Conservation (phyloP, 1,140 invertebrate genomes). For the Acromyrmex heyeri region DNA sequence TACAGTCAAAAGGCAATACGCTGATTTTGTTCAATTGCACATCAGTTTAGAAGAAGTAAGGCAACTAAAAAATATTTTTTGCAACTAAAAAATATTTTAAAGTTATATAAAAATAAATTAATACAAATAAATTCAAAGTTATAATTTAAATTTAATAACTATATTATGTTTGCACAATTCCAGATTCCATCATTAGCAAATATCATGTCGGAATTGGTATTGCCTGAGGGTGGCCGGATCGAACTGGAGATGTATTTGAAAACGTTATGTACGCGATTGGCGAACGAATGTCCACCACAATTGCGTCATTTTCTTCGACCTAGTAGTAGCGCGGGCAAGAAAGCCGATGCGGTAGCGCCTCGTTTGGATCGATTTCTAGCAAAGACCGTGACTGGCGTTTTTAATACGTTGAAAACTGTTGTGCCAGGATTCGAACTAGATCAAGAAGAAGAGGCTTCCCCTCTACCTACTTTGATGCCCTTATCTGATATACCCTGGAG, state of each 20-base stretch:
- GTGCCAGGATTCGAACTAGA: conserved; percentile 84
- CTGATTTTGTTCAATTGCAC: conserved; percentile 83
- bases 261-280: conserved; percentile 80
- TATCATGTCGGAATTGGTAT: conserved; percentile 79
- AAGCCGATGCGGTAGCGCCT: conserved; percentile 82
- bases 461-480: conserved; percentile 82
- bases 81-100: background rate
- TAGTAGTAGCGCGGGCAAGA: conserved; percentile 80
- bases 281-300: conserved; percentile 79
- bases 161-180: conserved; percentile 16
- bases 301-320: conserved; percentile 83
- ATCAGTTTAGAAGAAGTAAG: conserved; percentile 80
- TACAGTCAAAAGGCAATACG: conserved; percentile 82
- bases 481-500: conserved; percentile 84
- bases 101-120: background rate
- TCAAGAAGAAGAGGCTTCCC: conserved; percentile 80
- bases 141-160: background rate
- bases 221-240: conserved; percentile 82
- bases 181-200: conserved; percentile 77
- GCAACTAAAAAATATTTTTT: background rate
- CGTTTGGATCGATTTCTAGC: conserved; percentile 83
- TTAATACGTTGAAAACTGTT: conserved; percentile 83
- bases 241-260: conserved; percentile 83
- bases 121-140: background rate
- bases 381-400: conserved; percentile 83